These are phyloP conservation scores for Geotrypetes seraphini DNA, from an alignment of 2,797 vertebrate species.

Conservation along the genomic window DNA sequence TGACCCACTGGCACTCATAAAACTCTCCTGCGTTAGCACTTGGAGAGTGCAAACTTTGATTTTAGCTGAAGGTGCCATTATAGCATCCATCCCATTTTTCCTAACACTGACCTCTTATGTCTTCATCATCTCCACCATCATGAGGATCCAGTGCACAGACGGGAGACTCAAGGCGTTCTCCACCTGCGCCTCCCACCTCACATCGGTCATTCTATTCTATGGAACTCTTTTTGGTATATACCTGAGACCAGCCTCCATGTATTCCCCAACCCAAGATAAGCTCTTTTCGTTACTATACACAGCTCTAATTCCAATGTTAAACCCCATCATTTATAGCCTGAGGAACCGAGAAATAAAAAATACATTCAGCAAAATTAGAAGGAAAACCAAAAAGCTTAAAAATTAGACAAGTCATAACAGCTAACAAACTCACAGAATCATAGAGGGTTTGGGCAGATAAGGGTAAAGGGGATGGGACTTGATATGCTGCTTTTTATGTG, in stretches of 20 bases:
- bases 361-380: constrained; percentile 17
- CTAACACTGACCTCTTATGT: constrained; percentile 20
- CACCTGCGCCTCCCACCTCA: constrained; percentile 27
- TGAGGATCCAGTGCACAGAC: constrained; percentile 12
- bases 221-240: constrained; percentile 27
- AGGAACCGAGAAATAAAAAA: constrained; percentile 28
- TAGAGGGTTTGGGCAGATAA: too few relatives aligned
- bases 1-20: constrained; percentile 25
- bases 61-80: too few relatives aligned
- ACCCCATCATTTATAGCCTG: constrained; percentile 26
- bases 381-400: too few relatives aligned
- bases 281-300: constrained; percentile 24
- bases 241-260: constrained; percentile 15
- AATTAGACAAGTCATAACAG: too few relatives aligned
- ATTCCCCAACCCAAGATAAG: constrained; percentile 23
- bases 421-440: too few relatives aligned
- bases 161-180: constrained; percentile 21
- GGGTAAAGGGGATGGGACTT: too few relatives aligned
- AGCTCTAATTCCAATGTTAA: constrained; percentile 25
- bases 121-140: constrained; percentile 20
- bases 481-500: too few relatives aligned
- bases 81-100: constrained; percentile 18
- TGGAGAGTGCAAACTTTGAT: too few relatives aligned
- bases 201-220: constrained; percentile 23
- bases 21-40: constrained; percentile 30